Percentiles rank a stretch among this genome's conserved stretches.
phyloP scores from a whole-genome alignment of 2,888 invertebrate species.

The Sicus ferrugineus region DNA sequence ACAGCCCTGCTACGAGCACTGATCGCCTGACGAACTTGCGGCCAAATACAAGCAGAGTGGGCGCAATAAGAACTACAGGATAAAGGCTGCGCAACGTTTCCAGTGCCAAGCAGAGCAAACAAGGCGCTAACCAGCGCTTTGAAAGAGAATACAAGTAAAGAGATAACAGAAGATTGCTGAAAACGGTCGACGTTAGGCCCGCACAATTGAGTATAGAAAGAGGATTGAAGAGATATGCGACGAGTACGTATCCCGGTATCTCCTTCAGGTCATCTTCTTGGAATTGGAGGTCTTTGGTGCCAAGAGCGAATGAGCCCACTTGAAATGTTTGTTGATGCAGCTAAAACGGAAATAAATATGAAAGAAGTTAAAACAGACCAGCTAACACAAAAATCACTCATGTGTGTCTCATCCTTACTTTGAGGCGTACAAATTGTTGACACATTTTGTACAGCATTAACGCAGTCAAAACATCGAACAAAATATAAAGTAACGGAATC shows the following conservation, averaged over 20 bases:
- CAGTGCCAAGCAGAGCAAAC: constrained; percentile 76
- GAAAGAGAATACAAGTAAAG: constrained; percentile 76
- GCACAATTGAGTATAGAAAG: constrained; percentile 86
- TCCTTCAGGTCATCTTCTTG: constrained; percentile 48
- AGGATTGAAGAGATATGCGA: constrained; percentile 88
- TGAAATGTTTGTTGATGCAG: constrained; percentile 68
- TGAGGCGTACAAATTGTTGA: constrained; percentile 70
- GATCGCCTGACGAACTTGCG: constrained; percentile 19
- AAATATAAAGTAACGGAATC: constrained; percentile 73
- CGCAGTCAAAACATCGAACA: constrained; percentile 80
- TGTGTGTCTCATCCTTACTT: constrained; percentile 42
- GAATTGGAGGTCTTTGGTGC: constrained; percentile 69
- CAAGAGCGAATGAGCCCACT: constrained; percentile 68
- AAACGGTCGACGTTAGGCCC: constrained; percentile 88
- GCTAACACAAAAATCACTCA: neutral
- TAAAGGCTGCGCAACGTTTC: constrained; percentile 85
- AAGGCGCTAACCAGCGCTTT: constrained; percentile 70
- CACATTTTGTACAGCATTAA: constrained; percentile 76
- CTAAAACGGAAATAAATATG: constrained; percentile 48
- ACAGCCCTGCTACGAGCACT: constrained; percentile 43
- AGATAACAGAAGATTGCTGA: constrained; percentile 85
- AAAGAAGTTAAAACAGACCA: neutral
- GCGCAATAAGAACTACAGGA: constrained; percentile 83
- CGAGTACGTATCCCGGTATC: constrained; percentile 75
- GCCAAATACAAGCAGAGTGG: constrained; percentile 70